Base-by-base conservation (phyloP, 2,113 vertebrate species). In the Phaethon lepturus region DNA sequence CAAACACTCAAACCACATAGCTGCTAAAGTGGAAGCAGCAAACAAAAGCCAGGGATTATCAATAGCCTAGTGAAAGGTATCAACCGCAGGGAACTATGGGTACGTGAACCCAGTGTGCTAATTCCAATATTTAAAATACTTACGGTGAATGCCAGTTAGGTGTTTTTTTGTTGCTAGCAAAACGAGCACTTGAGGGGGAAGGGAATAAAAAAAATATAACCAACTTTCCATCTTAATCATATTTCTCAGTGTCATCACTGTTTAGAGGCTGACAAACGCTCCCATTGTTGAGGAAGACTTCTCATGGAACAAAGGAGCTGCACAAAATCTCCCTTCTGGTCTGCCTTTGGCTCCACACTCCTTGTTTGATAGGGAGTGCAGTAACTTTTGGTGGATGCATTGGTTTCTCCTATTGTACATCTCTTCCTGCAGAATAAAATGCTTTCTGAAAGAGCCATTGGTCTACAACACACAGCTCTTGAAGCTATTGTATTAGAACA, bases 21-120 rank as follows among this genome's bases (percentile, higher is more conserved):
- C 95, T 92, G 78, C 94, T 88, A 66, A 96, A 84, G 81, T 71
- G 81, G 94, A 96, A 97, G 97, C 83, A 97, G 94, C 92, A 98
- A 98, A 97, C 44, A 95, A 84, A 82, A 76, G 6, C 2, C 84
- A 69, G 58, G 60, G 84, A 96, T 96, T 93, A 95, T 77, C 81
- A 89, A 81, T 49, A 91, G 81, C 17, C 19, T 49, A 93, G 72
- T 90, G 56, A 96, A 96, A 96, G 62, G 50, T 91, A 94, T 82
- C 81, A 87, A 14, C 59, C 50, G 52, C 77, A 74, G 40, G 33
- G 72, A 92, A 59, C 15, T 62, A 53, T 67, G 72, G 87, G 88
- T 96, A 90, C 73, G 72, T 58, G 86, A 95, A 90, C 58, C 40
- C 56, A 59, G 12, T 6, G 64, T 79, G 56, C 40, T 71, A 72